Evolutionary conservation across 2,888 invertebrate genomes (phyloP).

Genomic region (Boloria euphrosyne): DNA sequence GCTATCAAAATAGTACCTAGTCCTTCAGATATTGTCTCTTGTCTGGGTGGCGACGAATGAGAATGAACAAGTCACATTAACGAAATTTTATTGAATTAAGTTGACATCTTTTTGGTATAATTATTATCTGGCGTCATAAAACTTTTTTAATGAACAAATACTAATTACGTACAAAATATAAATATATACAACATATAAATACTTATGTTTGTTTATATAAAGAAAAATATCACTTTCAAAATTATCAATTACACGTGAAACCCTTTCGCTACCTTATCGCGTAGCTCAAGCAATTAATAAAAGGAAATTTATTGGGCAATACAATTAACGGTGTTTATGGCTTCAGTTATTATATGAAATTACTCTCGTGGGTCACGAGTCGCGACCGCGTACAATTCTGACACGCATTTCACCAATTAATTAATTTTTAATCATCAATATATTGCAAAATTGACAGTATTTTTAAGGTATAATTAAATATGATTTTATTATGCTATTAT

Average conservation of each 20-base stretch:
- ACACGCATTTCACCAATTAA: conserved; percentile 24
- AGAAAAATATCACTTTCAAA: not conserved
- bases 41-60: too few species aligned
- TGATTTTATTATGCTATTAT: not conserved
- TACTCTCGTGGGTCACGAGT: conserved; percentile 21
- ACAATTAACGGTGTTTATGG: conserved; percentile 29
- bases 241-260: conserved; percentile 23
- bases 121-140: too few species aligned
- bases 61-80: too few species aligned
- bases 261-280: conserved; percentile 15
- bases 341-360: conserved; percentile 32
- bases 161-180: too few species aligned
- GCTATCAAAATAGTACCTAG: too few species aligned
- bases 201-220: too few species aligned
- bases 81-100: too few species aligned
- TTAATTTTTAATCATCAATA: conserved; percentile 26
- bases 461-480: not conserved
- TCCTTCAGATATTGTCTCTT: too few species aligned
- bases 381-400: conserved; percentile 15
- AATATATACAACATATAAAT: too few species aligned
- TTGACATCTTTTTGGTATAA: too few species aligned
- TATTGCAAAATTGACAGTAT: conserved; percentile 24
- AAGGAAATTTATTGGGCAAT: conserved; percentile 31
- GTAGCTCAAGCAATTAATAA: conserved; percentile 29
- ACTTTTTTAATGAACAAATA: too few species aligned